Percentiles rank a stretch among this genome's conserved stretches.
phyloP scores from a whole-genome alignment of 2,888 invertebrate genomes.

The Odontocolon sp. region DNA sequence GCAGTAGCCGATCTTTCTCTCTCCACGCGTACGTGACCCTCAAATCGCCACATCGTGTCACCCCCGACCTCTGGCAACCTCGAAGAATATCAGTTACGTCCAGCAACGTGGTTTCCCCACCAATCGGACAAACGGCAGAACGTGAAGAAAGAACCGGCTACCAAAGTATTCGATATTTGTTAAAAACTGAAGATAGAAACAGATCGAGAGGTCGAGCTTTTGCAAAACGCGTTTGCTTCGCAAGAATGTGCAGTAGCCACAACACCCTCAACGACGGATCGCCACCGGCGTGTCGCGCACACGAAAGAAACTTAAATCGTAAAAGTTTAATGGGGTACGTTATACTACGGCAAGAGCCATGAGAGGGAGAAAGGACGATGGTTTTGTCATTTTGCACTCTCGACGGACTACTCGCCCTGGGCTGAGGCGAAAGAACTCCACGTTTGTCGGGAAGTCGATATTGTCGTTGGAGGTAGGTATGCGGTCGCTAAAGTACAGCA shows the following conservation, averaged over 20 bases:
- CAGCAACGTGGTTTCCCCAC: background rate
- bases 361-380: constrained; percentile 24
- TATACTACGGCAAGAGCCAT: constrained; percentile 17
- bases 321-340: constrained; percentile 72
- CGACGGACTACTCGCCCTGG: constrained; percentile 26
- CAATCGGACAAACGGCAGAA: background rate
- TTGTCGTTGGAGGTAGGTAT: constrained; percentile 38
- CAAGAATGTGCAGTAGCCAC: background rate
- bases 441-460: constrained; percentile 53
- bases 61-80: background rate
- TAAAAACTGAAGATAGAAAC: constrained; percentile 6
- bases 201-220: background rate
- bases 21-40: constrained; percentile 50
- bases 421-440: constrained; percentile 45
- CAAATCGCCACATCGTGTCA: constrained; percentile 21
- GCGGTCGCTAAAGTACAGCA: constrained; percentile 18
- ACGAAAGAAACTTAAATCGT: constrained; percentile 72
- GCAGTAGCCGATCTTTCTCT: constrained; percentile 20
- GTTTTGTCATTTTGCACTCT: constrained; percentile 11
- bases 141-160: constrained; percentile 7
- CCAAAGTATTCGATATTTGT: constrained; percentile 24
- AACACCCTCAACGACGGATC: constrained; percentile 39
- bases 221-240: constrained; percentile 8
- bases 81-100: background rate
- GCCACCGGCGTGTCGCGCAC: constrained; percentile 37